A percentile compares a stretch with the other conserved stretches of the same genome.
Evolutionary conservation across 2,797 vertebrate species (phyloP).

Genomic region (Scyliorhinus canicula): DNA sequence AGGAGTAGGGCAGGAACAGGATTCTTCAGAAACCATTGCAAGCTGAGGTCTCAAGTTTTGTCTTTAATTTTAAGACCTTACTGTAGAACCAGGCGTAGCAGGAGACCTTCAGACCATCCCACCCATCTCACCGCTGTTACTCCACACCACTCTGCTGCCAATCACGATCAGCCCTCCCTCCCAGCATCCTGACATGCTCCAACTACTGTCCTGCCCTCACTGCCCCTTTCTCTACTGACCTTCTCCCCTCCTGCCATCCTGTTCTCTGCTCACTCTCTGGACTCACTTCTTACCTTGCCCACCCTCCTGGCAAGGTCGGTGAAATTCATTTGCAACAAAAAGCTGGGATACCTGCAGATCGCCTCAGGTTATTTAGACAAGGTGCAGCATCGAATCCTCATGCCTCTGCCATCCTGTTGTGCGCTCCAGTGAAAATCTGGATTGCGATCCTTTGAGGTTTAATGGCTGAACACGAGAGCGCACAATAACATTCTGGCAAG

Average conservation of each 20-base stretch:
- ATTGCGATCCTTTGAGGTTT: too few relatives aligned
- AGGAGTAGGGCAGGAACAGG: too few relatives aligned
- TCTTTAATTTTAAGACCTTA: not conserved
- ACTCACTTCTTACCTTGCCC: too few relatives aligned
- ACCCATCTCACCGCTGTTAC: too few relatives aligned
- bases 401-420: not conserved
- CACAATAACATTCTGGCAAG: not conserved
- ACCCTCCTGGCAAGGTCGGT: not conserved
- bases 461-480: not conserved
- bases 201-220: not conserved
- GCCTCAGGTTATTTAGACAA: too few relatives aligned
- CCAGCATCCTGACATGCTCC: slow-evolving; percentile 15
- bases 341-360: too few relatives aligned
- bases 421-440: not conserved
- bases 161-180: not conserved
- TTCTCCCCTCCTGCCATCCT: too few relatives aligned
- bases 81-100: not conserved
- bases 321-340: too few relatives aligned
- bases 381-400: too few relatives aligned
- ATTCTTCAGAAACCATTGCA: too few relatives aligned
- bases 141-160: not conserved
- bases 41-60: too few relatives aligned
- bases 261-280: not conserved
- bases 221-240: too few relatives aligned
- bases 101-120: not conserved